Conservation (phyloP, 2,888 invertebrate genomes). For the Himalopsyche japonica region DNA sequence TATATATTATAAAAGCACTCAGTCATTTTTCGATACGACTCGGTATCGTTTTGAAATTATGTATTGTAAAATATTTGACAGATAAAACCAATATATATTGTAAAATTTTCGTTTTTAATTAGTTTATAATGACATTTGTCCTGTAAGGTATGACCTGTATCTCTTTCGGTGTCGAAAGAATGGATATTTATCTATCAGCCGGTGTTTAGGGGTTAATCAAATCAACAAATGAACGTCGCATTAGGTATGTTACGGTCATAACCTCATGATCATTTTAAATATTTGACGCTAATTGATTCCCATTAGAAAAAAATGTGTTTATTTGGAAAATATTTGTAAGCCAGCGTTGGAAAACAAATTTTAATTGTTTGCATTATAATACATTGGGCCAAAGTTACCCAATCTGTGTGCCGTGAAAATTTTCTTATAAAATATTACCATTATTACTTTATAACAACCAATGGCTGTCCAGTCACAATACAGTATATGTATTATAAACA, state of each 20-base stretch:
- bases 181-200: background rate
- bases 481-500: no score
- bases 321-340: background rate
- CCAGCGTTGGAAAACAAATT: background rate
- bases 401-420: no score
- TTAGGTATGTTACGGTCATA: background rate
- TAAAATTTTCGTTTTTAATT: no score
- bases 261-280: background rate
- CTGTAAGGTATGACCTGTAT: background rate
- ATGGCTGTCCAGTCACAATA: no score
- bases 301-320: background rate
- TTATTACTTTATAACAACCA: no score
- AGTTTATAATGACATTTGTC: background rate
- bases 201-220: background rate
- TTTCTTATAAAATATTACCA: no score
- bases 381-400: no score
- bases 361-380: background rate
- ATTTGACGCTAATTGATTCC: background rate
- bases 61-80: no score
- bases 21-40: no score
- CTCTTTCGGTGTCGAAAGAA: background rate
- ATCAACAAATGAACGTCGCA: background rate
- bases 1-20: no score
- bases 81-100: no score
- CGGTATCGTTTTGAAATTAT: no score